Evolutionary conservation across 30 jellyfish, hydroid and myxozoan genomes (phyloP).

Genomic region (Pseudorhiza aurosa): DNA sequence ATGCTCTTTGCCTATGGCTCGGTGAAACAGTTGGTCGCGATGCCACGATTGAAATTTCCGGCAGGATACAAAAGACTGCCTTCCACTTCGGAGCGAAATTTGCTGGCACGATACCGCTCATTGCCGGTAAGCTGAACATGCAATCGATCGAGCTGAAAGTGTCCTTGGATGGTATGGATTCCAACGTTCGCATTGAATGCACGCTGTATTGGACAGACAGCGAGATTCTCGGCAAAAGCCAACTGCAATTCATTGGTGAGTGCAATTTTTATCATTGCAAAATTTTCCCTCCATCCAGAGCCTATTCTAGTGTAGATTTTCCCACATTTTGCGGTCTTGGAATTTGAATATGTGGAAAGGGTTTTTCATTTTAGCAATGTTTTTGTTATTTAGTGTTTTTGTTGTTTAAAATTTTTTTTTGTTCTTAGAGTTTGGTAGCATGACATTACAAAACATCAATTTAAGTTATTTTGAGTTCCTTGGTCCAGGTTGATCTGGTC

Average conservation of each 20-base stretch:
- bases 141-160: constrained; percentile 28
- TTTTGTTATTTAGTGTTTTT: too few species aligned
- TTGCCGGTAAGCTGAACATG: constrained; percentile 34
- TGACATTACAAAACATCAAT: too few species aligned
- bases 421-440: too few species aligned
- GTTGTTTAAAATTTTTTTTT: too few species aligned
- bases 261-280: too few species aligned
- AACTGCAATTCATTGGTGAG: constrained; percentile 52
- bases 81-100: constrained; percentile 44
- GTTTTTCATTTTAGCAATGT: too few species aligned
- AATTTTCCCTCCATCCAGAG: too few species aligned
- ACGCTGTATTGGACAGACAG: constrained; percentile 44
- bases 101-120: constrained; percentile 36
- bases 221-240: constrained; percentile 42
- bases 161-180: constrained; percentile 24
- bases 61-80: constrained; percentile 24
- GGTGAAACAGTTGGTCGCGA: constrained; percentile 65
- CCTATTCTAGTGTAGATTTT: too few species aligned
- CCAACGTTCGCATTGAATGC: constrained; percentile 40
- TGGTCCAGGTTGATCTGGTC: too few species aligned
- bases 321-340: too few species aligned
- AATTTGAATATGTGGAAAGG: too few species aligned
- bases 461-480: too few species aligned
- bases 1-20: constrained; percentile 61
- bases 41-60: constrained; percentile 63